Evolutionary conservation across 1,140 invertebrate species (phyloP), one percentile per base, ranked within the genome.

Genomic region (Drosophila hydei): DNA sequence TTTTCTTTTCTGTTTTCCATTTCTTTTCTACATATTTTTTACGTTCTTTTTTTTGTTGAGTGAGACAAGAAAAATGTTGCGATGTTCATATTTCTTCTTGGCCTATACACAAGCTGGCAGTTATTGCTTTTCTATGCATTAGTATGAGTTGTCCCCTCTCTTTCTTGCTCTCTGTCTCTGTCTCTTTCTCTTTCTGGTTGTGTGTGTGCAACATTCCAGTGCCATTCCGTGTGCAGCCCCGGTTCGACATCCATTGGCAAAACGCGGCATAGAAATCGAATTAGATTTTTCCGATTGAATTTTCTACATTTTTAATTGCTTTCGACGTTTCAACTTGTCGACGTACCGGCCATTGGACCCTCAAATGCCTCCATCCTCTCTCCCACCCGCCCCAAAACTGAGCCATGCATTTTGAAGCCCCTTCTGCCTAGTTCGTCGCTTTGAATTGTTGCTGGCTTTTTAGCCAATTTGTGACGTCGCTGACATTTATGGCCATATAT

Each of bases 241-340:
- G 64, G 55, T 36, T 27, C 61, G 63, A 64, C 65, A 72, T 79
- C 51, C 79, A 81, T 83, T 79, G 80, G 80, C 80, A 80, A 87
- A 87, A 87, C 80, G 83, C 80, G 81, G 77, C 81, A 87, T 87
- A 81, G 84, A 88, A 88, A 88, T 88, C 72, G 83, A 88, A 88
- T 88, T 88, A 88, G 83, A 88, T 88, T 88, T 88, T 88, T 84
- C 84, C 83, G 83, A 88, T 88, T 88, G 83, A 88, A 83, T 88
- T 88, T 88, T 88, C 83, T 88, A 88, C 83, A 88, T 89, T 88
- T 87, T 88, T 88, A 88, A 88, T 88, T 88, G 83, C 84, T 88
- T 88, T 88, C 83, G 84, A 89, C 84, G 60, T 88, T 88, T 88
- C 72, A 83, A 88, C 78, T 88, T 89, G 80, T 88, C 84, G 83